phyloP scores from a whole-genome alignment of 1,140 invertebrate species.

The Calosoma granatense region DNA sequence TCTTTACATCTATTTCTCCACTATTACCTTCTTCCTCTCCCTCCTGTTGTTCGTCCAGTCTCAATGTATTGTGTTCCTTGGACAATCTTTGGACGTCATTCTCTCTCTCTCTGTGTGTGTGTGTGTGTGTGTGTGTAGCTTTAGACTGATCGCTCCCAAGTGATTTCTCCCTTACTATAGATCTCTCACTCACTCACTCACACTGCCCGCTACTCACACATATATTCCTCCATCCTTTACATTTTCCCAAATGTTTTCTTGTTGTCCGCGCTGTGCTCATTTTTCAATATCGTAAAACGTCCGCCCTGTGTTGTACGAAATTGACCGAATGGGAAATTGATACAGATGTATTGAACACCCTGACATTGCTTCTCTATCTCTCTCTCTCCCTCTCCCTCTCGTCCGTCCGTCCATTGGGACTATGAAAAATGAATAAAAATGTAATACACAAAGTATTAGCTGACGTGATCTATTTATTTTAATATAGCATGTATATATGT shows the following conservation, averaged over 20 bases:
- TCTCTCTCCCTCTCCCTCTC: too few relatives aligned
- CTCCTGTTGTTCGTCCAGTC: neutral
- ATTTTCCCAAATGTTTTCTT: neutral
- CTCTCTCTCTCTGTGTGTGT: neutral
- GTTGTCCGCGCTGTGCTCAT: constrained; percentile 2
- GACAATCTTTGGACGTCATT: neutral
- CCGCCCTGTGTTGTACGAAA: constrained; percentile 5
- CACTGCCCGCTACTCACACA: too few relatives aligned
- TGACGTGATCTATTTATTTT: too few relatives aligned
- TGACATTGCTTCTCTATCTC: too few relatives aligned
- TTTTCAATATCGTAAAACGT: constrained; percentile 8
- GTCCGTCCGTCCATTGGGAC: too few relatives aligned
- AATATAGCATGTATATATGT: too few relatives aligned
- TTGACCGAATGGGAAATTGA: constrained; percentile 3
- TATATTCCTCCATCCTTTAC: too few relatives aligned
- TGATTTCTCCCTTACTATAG: neutral
- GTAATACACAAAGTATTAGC: too few relatives aligned
- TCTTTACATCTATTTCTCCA: neutral
- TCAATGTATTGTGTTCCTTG: too few relatives aligned
- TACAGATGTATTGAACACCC: constrained; percentile 4
- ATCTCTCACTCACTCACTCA: neutral
- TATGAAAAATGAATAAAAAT: too few relatives aligned
- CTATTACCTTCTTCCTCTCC: neutral
- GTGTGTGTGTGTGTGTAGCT: neutral
- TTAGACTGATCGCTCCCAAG: constrained; percentile 7